Evolutionary conservation across 1,140 invertebrate genomes (phyloP), one percentile per base, ranked within the genome.

Genomic region (Pogonomyrmex barbatus): DNA sequence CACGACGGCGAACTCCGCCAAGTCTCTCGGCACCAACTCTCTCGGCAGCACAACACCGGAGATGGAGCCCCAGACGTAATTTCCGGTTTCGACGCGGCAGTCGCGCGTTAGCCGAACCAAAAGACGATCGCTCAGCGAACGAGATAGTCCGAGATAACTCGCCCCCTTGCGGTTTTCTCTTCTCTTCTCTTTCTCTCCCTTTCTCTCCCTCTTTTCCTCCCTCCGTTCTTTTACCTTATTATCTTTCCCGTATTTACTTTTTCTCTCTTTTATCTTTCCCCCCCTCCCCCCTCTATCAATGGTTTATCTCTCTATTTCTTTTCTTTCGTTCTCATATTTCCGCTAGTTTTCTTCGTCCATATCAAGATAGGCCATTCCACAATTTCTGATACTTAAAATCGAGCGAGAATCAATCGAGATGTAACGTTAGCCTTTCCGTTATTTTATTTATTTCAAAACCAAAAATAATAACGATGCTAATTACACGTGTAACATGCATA

Each of bases 21-120:
- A 90, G 92, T 90, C 75, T 76, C 62, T 82, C 73, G 52, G 52
- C 60, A 62, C 39, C 79, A 67, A 87, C 85, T 89, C 89, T 70
- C 88, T 76, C 91, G 62, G 50, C 63, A 90, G 93, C 91, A 90
- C 93, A 94, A 94, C 94, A 94, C 94, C 94, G 94, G 94, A 95
- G 94, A 95, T 95, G 93, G 93, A 95, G 93, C 89, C 91, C 94
- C 93, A 94, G 93, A 94, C 93, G 92, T 95, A 95, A 94, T 95
- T 95, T 95, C 94, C 94, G 94, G 93, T 94, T 94, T 93, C 91
- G 88, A 87, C 87, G 89, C 90, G 91, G 79, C 89, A 81, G 78
- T 76, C 63, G 89, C 90, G 92, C 91, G 92, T 93, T 93, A 92
- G 91, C 89, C 91, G 82, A 92, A 93, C 93, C 91, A 93, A 94